Evolutionary conservation across 2,113 vertebrate genomes (phyloP).

Genomic region (Colossoma macropomum): DNA sequence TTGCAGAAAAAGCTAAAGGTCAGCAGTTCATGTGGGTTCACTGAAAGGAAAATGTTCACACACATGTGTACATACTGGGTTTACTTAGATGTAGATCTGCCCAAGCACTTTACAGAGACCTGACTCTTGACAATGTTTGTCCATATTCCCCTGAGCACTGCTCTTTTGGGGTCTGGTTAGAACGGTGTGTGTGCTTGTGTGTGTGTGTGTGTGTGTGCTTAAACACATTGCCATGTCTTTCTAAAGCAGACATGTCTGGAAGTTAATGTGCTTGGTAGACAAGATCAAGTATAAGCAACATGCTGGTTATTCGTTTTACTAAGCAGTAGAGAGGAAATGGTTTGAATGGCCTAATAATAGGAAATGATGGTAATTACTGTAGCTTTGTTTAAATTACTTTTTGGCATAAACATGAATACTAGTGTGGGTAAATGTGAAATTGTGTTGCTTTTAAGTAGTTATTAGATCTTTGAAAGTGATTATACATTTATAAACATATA

Average conservation of each 20-base stretch:
- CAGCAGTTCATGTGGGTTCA: no score
- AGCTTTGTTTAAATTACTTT: neutral
- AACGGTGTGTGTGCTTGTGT: neutral
- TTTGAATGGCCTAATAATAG: neutral
- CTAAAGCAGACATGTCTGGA: neutral
- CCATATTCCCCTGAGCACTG: neutral
- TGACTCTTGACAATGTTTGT: neutral
- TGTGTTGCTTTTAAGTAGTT: neutral
- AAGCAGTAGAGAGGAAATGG: neutral
- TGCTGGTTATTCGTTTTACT: no score
- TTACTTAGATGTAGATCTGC: no score
- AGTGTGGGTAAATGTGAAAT: neutral
- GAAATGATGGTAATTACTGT: neutral
- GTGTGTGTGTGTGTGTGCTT: neutral
- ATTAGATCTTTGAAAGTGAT: neutral
- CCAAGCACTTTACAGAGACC: no score
- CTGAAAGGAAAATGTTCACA: no score
- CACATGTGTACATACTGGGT: no score
- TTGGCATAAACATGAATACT: neutral
- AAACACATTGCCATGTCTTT: conserved; percentile 11
- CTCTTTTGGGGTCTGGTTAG: neutral
- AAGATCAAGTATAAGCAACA: neutral
- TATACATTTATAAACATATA: neutral
- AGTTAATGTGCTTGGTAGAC: neutral
- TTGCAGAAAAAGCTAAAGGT: neutral